Evolutionary conservation across 2,797 vertebrate genomes (phyloP), one percentile per base, ranked within the genome.

Genomic region (Craterocephalus amniculus): DNA sequence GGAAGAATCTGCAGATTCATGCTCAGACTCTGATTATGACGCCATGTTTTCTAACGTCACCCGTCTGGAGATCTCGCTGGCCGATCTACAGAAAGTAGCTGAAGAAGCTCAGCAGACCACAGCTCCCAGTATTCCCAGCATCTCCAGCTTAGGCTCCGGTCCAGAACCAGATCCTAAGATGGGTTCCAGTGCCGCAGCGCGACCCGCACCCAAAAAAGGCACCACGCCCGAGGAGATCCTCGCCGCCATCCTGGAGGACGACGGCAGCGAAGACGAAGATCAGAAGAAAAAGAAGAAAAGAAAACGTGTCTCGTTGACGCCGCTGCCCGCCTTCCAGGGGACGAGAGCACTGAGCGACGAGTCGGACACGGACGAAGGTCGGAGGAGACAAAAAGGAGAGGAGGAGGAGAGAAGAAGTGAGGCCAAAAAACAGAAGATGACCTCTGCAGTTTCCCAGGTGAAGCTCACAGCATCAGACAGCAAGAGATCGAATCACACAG

Each of bases 221-320:
- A 93, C 89, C 51, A 87, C 59, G 29, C 96, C 97, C 2, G 94
- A 96, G 32, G 95, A 97, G 52, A 95, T 98, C 76, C 76, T 98
- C 20, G 94, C 96, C 27, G 83, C 91, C 13, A 85, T 99, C 83
- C 87, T 98, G 81, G 85, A 78, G 31, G 94, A 94, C 4, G 81
- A 94, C 63, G 87, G 83, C 62, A 82, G 85, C 12, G 87, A 75
- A 0, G 81, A 92, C 10, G 88, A 94, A 13, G 71, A 72, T 7
- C 10, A n/a, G 31, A 76, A 61, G 67, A 83, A 81, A 62, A 89
- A 70, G 32, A 83, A 45, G 45, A 81, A 79, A 63, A 88, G 79
- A 29, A 67, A 80, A 60, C 18, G 2, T 0, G 22, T 14, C 0
- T 0, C 2, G 1, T 51, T 62, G 12, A 1, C 22, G 3, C 7